Conservation (phyloP, 2,888 invertebrate genomes). For the Teleogryllus oceanicus region DNA sequence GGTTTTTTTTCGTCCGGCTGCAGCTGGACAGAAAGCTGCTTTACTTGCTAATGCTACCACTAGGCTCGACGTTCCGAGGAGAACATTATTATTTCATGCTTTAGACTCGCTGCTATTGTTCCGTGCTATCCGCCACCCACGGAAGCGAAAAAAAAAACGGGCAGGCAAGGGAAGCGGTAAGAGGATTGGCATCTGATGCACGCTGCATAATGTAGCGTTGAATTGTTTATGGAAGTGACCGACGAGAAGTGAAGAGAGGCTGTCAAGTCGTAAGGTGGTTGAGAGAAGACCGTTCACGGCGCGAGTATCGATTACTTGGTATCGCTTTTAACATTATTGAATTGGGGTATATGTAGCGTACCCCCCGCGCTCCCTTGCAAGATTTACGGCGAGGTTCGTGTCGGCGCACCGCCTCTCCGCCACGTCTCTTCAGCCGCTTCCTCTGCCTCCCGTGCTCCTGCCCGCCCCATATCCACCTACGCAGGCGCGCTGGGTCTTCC, state of each 20-base stretch:
- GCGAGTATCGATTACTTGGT: background rate
- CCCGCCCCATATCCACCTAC: background rate
- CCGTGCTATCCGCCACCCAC: too few relatives aligned
- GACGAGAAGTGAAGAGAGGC: background rate
- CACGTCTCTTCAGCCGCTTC: background rate
- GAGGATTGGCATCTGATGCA: background rate
- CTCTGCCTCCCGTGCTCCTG: background rate
- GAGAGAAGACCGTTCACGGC: slow-evolving; percentile 18
- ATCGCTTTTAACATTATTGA: slow-evolving; percentile 11
- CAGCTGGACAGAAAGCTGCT: too few relatives aligned
- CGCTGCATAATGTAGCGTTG: background rate
- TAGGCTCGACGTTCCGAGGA: too few relatives aligned
- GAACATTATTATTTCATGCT: too few relatives aligned
- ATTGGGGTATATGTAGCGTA: slow-evolving; percentile 18
- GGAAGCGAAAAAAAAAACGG: too few relatives aligned
- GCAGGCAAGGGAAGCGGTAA: too few relatives aligned
- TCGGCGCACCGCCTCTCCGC: background rate
- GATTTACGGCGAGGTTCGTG: background rate
- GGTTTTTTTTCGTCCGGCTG: too few relatives aligned
- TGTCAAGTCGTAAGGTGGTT: background rate
- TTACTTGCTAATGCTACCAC: too few relatives aligned
- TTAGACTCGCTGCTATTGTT: too few relatives aligned
- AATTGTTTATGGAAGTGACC: background rate
- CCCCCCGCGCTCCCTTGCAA: background rate
- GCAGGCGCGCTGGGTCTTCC: background rate